Evolutionary conservation across 2,113 vertebrate genomes (phyloP).

Genomic region (Psammodynastes pulverulentus): DNA sequence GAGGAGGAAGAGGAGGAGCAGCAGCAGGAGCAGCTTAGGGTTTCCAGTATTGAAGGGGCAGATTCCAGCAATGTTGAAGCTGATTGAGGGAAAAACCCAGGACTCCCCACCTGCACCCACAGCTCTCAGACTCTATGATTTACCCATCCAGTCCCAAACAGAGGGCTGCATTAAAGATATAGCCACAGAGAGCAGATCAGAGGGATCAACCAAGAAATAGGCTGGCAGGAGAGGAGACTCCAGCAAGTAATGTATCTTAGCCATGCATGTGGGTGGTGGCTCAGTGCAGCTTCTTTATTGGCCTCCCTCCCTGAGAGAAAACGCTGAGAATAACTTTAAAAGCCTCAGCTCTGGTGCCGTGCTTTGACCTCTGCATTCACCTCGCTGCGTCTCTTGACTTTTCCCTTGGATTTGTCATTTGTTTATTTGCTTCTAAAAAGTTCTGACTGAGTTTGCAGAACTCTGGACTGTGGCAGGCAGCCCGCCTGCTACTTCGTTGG

Average conservation of each 20-base stretch:
- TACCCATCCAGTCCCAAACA: not conserved
- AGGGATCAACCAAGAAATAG: not conserved
- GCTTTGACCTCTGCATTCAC: not conserved
- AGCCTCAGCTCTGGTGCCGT: not conserved
- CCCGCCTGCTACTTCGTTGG: not conserved
- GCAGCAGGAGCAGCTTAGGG: not conserved
- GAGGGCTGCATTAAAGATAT: not conserved
- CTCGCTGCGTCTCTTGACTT: not conserved
- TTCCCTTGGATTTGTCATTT: not conserved
- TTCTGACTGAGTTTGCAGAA: not conserved
- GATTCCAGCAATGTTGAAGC: not conserved
- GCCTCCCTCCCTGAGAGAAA: not conserved
- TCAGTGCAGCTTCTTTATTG: not conserved
- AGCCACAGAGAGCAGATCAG: not conserved
- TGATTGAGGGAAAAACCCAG: not conserved
- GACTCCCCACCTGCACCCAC: not conserved
- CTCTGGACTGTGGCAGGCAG: not conserved
- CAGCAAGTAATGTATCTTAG: not conserved
- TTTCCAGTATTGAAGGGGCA: not conserved
- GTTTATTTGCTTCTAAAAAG: not conserved
- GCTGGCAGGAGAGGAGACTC: not conserved
- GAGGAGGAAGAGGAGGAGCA: not conserved
- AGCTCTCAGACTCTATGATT: not conserved
- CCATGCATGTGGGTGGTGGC: not conserved
- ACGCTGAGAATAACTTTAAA: not conserved